A percentile compares a stretch with the other conserved stretches of the same genome.
Evolutionary conservation across 2,113 vertebrate species (phyloP).

Genomic region (Pterocles burchelli): DNA sequence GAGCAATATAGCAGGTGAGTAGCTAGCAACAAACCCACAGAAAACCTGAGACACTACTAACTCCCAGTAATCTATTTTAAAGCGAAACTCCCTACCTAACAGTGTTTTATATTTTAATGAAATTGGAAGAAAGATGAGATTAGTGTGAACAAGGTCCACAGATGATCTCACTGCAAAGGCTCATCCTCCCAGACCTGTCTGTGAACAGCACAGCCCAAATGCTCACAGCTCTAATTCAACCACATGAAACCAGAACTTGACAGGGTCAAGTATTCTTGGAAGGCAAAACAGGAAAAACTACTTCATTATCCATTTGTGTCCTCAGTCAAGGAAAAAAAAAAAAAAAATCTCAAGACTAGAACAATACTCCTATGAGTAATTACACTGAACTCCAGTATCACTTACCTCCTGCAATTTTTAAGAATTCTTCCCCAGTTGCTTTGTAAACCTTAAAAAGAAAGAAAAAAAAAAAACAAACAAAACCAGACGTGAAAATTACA

Average conservation of each 20-base stretch:
- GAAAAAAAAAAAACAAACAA: background rate
- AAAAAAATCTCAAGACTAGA: background rate
- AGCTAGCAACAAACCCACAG: background rate
- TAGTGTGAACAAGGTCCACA: background rate
- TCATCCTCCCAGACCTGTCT: background rate
- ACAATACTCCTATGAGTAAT: background rate
- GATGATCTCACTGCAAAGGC: background rate
- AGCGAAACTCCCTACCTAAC: background rate
- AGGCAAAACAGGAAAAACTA: slow-evolving; percentile 19
- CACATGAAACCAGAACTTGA: background rate
- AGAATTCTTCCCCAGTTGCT: slow-evolving; percentile 94
- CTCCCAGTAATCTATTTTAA: slow-evolving; percentile 78
- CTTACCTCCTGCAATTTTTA: slow-evolving; percentile 98
- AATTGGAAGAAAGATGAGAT: background rate
- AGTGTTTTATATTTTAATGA: background rate
- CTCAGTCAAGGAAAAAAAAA: background rate
- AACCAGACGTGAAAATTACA: background rate
- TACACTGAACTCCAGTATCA: background rate
- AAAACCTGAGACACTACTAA: slow-evolving; percentile 53
- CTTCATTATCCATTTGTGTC: background rate
- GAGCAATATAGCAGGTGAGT: background rate
- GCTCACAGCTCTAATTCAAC: background rate
- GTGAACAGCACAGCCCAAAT: background rate
- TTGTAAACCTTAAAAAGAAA: slow-evolving; percentile 87
- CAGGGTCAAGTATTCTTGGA: slow-evolving; percentile 6